Conservation (phyloP, 2,797 vertebrate species). For the Mionectes olivaceus region DNA sequence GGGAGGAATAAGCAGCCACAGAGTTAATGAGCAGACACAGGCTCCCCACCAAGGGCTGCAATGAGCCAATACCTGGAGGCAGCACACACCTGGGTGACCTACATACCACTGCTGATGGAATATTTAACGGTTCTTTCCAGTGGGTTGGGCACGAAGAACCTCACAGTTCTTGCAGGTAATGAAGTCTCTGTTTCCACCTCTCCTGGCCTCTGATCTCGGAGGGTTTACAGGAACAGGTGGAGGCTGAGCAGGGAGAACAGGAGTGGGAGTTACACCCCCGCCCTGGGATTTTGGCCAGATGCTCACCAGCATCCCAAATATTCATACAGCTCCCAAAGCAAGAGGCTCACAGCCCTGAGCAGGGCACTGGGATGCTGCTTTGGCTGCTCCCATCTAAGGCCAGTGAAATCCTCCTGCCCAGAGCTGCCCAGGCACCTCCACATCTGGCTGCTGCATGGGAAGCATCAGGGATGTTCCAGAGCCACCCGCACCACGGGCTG, state of each 20-base stretch:
- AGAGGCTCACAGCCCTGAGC: background rate
- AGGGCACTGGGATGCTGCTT: background rate
- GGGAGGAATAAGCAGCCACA: background rate
- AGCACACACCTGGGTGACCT: conserved; percentile 36
- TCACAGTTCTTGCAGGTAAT: accelerated
- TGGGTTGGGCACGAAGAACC: background rate
- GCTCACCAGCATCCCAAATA: background rate
- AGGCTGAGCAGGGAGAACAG: background rate
- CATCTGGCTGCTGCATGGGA: background rate
- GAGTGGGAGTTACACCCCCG: accelerated
- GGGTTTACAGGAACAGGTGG: accelerated
- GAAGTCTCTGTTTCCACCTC: background rate
- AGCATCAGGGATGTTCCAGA: accelerated
- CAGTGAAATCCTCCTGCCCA: background rate
- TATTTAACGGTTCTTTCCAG: background rate
- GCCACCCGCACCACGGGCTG: accelerated
- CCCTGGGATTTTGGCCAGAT: background rate
- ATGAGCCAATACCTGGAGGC: background rate
- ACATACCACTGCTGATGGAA: background rate
- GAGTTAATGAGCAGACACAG: background rate
- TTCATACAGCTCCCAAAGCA: background rate
- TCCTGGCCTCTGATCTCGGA: accelerated
- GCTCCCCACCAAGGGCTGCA: background rate
- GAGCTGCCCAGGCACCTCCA: background rate
- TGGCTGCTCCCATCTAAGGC: background rate